Evolutionary conservation across 2,888 invertebrate species (phyloP).

Genomic region (Dryococelus australis): DNA sequence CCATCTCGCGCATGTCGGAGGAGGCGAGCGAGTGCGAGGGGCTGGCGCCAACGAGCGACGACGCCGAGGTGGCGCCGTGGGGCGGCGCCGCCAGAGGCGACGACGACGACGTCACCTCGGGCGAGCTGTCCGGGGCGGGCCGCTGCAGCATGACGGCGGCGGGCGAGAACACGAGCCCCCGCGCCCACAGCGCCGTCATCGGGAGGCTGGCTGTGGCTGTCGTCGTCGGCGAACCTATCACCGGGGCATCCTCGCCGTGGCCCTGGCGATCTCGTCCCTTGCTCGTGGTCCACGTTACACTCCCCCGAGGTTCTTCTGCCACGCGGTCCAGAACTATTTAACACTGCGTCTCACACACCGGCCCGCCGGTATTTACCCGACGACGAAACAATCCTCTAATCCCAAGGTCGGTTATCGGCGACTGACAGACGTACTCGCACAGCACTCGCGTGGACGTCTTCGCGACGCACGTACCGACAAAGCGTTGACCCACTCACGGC

Average conservation of each 20-base stretch:
- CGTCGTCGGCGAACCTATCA: not conserved
- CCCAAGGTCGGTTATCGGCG: too few relatives aligned
- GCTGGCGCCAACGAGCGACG: slow-evolving; percentile 43
- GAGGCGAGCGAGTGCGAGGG: slow-evolving; percentile 65
- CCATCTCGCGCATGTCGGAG: slow-evolving; percentile 74
- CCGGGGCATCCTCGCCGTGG: not conserved
- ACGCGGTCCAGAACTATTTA: too few relatives aligned
- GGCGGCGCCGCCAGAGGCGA: slow-evolving; percentile 66
- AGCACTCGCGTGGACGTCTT: not conserved
- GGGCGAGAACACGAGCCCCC: slow-evolving; percentile 23
- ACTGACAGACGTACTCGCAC: not conserved
- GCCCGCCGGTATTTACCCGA: not conserved
- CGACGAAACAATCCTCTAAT: too few relatives aligned
- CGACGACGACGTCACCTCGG: slow-evolving; percentile 80
- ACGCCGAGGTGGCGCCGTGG: slow-evolving; percentile 18
- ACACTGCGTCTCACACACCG: not conserved
- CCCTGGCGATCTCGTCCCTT: not conserved
- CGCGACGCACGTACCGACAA: not conserved
- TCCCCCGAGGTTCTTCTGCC: too few relatives aligned
- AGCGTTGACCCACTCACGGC: not conserved
- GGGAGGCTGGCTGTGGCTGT: not conserved
- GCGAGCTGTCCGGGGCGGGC: slow-evolving; percentile 65
- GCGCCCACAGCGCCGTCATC: slow-evolving; percentile 33
- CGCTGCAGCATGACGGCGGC: slow-evolving; percentile 30
- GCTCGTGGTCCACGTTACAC: not conserved